Conservation (phyloP, 37 sponge, comb jelly and placozoan species). For the Chondrosia reniformis region DNA sequence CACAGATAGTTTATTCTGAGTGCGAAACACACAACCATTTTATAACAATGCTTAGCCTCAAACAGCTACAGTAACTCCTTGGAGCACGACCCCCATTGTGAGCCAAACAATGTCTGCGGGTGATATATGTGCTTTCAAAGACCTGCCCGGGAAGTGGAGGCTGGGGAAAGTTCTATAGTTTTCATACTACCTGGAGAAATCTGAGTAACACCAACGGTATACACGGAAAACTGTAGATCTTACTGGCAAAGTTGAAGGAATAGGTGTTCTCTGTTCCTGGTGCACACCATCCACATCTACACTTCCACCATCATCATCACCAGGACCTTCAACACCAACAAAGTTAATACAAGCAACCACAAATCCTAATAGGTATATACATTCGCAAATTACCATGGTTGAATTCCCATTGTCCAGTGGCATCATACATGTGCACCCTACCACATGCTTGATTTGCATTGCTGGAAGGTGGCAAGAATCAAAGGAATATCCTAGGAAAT, state of each 20-base stretch:
- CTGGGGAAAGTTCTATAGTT: background rate
- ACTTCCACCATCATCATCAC: background rate
- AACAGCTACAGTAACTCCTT: background rate
- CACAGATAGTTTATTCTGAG: slow-evolving; percentile 37
- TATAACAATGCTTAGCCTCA: background rate
- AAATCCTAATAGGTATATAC: slow-evolving; percentile 6
- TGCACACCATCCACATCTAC: slow-evolving; percentile 2
- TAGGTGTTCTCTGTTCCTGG: slow-evolving; percentile 57
- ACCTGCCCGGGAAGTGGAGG: background rate
- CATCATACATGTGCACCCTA: slow-evolving; percentile 28
- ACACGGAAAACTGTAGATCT: background rate
- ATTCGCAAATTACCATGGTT: background rate
- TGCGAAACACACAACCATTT: slow-evolving; percentile 43
- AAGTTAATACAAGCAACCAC: no score
- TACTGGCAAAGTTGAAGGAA: background rate
- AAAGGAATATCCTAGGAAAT: background rate
- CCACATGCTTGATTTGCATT: slow-evolving; percentile 20
- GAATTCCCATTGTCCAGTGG: slow-evolving; percentile 3
- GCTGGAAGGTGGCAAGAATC: background rate
- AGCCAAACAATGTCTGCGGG: background rate
- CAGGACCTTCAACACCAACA: background rate
- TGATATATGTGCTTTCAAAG: background rate
- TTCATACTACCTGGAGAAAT: background rate
- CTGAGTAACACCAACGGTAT: background rate
- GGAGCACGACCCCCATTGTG: background rate